A percentile compares a stretch with the other conserved stretches of the same genome.
Conservation (phyloP, 2,797 vertebrate genomes). For the Sebastes hopkinsi region DNA sequence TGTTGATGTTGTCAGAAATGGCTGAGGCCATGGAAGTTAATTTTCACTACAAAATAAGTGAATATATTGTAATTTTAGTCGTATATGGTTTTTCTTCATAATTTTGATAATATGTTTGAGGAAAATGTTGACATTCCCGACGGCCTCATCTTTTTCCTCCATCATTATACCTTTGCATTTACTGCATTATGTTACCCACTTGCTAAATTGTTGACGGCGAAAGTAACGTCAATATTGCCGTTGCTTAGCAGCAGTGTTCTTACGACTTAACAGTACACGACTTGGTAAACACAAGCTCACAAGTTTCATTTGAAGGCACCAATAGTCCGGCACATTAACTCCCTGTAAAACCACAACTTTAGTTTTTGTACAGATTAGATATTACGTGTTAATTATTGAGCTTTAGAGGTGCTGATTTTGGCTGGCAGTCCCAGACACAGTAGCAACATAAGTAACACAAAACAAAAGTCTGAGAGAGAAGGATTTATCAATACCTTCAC, state of each 20-base stretch:
- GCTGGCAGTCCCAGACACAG: not conserved
- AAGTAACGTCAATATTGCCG: no score
- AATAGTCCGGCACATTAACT: accelerated
- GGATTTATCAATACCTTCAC: not conserved
- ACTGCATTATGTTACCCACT: not conserved
- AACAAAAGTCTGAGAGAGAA: not conserved
- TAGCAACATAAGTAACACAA: not conserved
- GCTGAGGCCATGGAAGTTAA: no score
- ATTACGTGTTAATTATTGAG: not conserved
- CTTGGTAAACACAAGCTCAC: not conserved
- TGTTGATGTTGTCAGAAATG: no score
- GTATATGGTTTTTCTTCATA: not conserved
- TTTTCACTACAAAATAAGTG: no score
- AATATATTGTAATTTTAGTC: no score
- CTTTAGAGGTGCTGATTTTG: not conserved
- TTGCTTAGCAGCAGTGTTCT: not conserved
- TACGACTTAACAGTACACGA: not conserved
- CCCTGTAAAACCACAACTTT: no score
- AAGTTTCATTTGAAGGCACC: not conserved
- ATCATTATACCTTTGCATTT: not conserved
- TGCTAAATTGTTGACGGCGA: no score
- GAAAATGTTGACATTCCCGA: no score
- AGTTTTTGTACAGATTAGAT: no score
- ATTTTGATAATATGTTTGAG: no score
- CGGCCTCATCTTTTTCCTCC: not conserved